Evolutionary conservation across 2,113 vertebrate species (phyloP).

Genomic region (Pao palembangensis): DNA sequence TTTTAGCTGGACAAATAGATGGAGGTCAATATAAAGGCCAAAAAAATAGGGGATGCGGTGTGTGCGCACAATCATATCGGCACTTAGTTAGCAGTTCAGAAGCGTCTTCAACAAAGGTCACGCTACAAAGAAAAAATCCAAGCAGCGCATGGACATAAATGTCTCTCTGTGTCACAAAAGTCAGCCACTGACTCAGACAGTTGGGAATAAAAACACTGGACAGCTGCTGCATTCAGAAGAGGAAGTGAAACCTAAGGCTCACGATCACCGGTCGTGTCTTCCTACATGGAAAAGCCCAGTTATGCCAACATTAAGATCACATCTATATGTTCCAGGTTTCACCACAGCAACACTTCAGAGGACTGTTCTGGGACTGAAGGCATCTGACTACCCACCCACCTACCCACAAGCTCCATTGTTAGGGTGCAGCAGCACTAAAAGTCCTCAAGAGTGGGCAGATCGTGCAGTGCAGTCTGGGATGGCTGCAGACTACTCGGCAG

Average conservation of each 20-base stretch:
- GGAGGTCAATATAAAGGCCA: no score
- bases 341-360: constrained; percentile 11
- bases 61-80: neutral
- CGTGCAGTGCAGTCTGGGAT: constrained; percentile 23
- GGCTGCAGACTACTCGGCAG: constrained; percentile 16
- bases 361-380: constrained; percentile 22
- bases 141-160: neutral
- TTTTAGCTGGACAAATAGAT: no score
- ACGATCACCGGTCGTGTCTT: neutral
- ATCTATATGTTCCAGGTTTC: constrained; percentile 16
- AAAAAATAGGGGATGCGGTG: neutral
- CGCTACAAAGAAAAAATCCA: neutral
- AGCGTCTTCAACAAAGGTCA: neutral
- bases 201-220: constrained; percentile 13
- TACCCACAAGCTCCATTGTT: neutral
- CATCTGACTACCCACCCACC: constrained; percentile 18
- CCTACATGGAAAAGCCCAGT: neutral
- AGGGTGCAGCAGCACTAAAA: constrained; percentile 17
- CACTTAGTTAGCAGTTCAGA: constrained; percentile 2
- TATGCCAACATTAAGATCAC: constrained; percentile 10
- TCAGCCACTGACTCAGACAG: constrained; percentile 4
- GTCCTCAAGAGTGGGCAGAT: constrained; percentile 21
- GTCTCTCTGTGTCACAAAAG: constrained; percentile 22
- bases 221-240: constrained; percentile 5
- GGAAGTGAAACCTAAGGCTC: constrained; percentile 15